Percentiles rank a stretch among this genome's conserved stretches.
phyloP scores from a whole-genome alignment of 2,888 invertebrate species.

The Epinotia bilunana region DNA sequence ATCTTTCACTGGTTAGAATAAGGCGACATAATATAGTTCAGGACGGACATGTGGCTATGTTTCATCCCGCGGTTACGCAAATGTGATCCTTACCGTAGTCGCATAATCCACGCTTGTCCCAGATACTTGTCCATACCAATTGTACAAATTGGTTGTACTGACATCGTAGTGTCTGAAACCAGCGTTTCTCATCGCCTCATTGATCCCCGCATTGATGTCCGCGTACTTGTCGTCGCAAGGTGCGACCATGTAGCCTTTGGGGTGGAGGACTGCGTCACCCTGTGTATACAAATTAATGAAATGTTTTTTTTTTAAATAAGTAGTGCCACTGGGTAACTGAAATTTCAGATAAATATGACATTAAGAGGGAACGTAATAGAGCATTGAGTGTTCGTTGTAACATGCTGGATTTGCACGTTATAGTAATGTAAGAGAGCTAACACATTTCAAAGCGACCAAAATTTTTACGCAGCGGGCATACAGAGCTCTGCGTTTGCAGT shows the following conservation, averaged over 20 bases:
- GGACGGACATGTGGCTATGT: background rate
- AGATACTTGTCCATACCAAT: conserved; percentile 69
- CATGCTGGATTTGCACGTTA: too few relatives aligned
- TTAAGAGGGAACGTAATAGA: too few relatives aligned
- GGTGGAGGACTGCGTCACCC: conserved; percentile 77
- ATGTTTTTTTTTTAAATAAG: too few relatives aligned
- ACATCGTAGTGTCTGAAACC: conserved; percentile 64
- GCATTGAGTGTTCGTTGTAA: too few relatives aligned
- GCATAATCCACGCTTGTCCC: conserved; percentile 78
- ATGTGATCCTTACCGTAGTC: conserved; percentile 59
- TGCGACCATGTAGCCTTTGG: conserved; percentile 65
- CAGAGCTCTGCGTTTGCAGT: too few relatives aligned
- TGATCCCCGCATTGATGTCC: conserved; percentile 71
- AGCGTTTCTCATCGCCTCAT: conserved; percentile 70
- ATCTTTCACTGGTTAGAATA: too few relatives aligned
- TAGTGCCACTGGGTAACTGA: too few relatives aligned
- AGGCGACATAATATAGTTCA: background rate
- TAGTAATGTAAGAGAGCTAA: too few relatives aligned
- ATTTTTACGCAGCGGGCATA: too few relatives aligned
- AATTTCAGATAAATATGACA: too few relatives aligned
- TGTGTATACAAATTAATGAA: conserved; percentile 48
- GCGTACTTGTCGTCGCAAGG: conserved; percentile 72
- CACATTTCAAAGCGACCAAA: too few relatives aligned
- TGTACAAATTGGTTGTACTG: conserved; percentile 63
- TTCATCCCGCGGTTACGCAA: background rate